phyloP scores from a whole-genome alignment of 2,888 invertebrate species.

The Lordiphosa fenestrarum region DNA sequence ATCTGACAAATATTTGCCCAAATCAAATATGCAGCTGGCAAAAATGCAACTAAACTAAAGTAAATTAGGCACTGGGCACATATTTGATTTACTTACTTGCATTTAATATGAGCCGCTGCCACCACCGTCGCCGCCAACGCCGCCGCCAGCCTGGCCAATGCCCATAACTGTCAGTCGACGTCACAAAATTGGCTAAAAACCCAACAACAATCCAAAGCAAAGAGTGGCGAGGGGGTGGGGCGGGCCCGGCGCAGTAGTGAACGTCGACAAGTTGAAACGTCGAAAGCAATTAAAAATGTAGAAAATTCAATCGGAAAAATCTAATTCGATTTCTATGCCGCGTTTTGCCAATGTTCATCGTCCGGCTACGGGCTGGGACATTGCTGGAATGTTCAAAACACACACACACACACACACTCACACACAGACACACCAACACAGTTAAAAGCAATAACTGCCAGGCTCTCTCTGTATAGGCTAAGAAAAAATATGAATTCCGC shows the following conservation, averaged over 20 bases:
- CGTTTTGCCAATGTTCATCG: slow-evolving; percentile 61
- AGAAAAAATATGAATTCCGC: slow-evolving; percentile 64
- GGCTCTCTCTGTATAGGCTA: slow-evolving; percentile 48
- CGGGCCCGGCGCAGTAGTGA: neutral
- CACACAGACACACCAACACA: slow-evolving; percentile 19
- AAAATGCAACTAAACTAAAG: slow-evolving; percentile 58
- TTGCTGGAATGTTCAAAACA: slow-evolving; percentile 36
- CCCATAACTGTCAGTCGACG: slow-evolving; percentile 66
- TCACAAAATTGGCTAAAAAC: slow-evolving; percentile 65
- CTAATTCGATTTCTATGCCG: slow-evolving; percentile 78
- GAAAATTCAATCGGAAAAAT: slow-evolving; percentile 80
- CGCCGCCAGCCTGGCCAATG: slow-evolving; percentile 30
- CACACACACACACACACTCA: slow-evolving; percentile 20
- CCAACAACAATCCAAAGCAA: slow-evolving; percentile 52
- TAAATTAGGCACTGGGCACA: slow-evolving; percentile 57
- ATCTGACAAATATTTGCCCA: slow-evolving; percentile 8
- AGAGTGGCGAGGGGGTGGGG: too few relatives aligned
- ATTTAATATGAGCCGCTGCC: slow-evolving; percentile 49
- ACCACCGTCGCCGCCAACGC: neutral
- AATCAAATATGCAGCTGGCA: slow-evolving; percentile 43
- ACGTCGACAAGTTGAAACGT: slow-evolving; percentile 68
- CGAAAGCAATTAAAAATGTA: slow-evolving; percentile 79
- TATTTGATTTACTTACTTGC: slow-evolving; percentile 66
- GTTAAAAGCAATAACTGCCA: slow-evolving; percentile 67
- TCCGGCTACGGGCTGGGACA: slow-evolving; percentile 25